These are phyloP conservation scores for Eulemur mongoz DNA, from an alignment of 2,797 vertebrate genomes.

Conservation along the genomic window DNA sequence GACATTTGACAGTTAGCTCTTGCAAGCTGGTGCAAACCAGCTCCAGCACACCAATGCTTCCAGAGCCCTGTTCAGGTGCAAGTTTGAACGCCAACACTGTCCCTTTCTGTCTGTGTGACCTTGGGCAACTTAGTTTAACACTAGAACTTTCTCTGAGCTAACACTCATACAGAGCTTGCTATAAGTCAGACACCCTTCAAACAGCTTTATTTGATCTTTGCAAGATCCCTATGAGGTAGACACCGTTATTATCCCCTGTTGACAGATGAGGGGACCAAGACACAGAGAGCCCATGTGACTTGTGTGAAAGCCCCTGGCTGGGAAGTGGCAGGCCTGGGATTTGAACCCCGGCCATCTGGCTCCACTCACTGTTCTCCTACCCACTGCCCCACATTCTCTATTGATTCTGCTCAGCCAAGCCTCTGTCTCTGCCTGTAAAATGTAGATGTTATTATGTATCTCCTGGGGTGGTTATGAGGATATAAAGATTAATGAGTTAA, in stretches of 20 bases:
- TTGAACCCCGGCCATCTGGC: background rate
- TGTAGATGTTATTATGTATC: rapidly evolving
- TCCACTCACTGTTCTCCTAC: background rate
- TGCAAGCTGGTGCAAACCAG: background rate
- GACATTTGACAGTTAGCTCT: background rate
- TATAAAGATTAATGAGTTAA: background rate
- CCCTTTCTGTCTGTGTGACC: background rate
- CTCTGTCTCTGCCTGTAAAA: background rate
- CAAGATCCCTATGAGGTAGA: background rate
- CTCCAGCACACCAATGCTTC: background rate
- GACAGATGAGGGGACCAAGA: background rate
- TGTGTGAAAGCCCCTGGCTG: background rate
- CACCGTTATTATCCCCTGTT: too few relatives aligned
- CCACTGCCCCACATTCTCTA: background rate
- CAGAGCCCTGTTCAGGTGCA: background rate
- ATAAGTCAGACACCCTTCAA: background rate
- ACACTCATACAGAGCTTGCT: background rate
- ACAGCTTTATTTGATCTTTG: background rate
- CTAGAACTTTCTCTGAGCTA: background rate
- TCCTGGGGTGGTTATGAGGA: background rate
- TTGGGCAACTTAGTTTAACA: background rate
- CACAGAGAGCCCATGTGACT: background rate
- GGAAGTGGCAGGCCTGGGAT: background rate
- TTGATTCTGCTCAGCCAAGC: background rate
- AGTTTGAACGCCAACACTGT: too few relatives aligned